Percentiles rank a stretch among this genome's conserved stretches.
These are phyloP conservation scores for Agrotis exclamationis DNA, from an alignment of 2,888 invertebrate species.

Conservation along the genomic window DNA sequence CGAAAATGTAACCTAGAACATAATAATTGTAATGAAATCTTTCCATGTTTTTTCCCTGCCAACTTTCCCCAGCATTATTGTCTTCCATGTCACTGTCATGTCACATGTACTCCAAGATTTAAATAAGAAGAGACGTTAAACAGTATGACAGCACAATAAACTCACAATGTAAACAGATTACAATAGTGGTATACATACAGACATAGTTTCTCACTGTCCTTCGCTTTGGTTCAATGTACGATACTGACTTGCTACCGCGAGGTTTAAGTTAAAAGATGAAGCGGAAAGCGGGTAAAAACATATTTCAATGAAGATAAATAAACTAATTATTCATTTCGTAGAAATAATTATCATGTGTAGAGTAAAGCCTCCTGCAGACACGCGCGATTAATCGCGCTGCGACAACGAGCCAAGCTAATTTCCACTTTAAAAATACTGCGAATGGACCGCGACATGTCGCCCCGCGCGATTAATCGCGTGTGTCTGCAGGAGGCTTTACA, in stretches of 20 bases:
- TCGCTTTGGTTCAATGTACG: constrained; percentile 82
- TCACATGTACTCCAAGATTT: constrained; percentile 28
- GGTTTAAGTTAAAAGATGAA: constrained; percentile 19
- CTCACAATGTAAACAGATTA: constrained; percentile 61
- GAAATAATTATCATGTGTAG: too few species aligned
- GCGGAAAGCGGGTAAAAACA: constrained; percentile 46
- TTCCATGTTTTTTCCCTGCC: background rate
- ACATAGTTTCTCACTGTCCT: constrained; percentile 79
- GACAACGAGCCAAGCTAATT: too few species aligned
- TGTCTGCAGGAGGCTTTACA: too few species aligned
- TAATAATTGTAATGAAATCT: background rate
- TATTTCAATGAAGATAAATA: too few species aligned
- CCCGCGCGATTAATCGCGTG: too few species aligned
- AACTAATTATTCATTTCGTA: too few species aligned
- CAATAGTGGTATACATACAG: constrained; percentile 65
- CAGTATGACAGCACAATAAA: constrained; percentile 60
- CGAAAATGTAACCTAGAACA: too few species aligned
- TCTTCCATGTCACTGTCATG: constrained; percentile 27
- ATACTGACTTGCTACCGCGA: constrained; percentile 71
- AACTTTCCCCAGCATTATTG: constrained; percentile 17
- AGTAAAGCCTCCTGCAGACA: too few species aligned
- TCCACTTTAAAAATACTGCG: too few species aligned
- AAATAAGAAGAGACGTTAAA: constrained; percentile 53
- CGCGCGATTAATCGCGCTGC: too few species aligned
- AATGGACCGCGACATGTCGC: too few species aligned